These are phyloP conservation scores for Troglohyphantes excavatus DNA, from an alignment of 2,888 invertebrate genomes.

Conservation along the genomic window DNA sequence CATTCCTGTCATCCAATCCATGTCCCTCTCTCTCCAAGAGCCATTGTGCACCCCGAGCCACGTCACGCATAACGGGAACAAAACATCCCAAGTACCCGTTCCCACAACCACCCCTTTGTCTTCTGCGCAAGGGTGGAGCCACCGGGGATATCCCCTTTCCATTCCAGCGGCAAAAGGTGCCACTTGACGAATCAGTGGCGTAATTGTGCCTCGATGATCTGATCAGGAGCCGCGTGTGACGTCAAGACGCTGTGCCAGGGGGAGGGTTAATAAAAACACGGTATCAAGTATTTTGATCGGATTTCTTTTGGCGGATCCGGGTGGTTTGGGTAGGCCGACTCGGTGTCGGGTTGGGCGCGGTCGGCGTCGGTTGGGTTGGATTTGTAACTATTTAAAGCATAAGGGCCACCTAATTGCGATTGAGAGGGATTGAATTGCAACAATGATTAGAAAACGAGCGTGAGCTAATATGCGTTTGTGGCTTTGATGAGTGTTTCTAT, in stretches of 20 bases:
- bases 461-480: too few species aligned
- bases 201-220: slow-evolving; percentile 17
- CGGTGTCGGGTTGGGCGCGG: slow-evolving; percentile 7
- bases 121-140: slow-evolving; percentile 5
- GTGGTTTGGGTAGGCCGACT: slow-evolving; percentile 11
- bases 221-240: slow-evolving; percentile 34
- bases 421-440: background rate
- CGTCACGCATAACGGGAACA: background rate
- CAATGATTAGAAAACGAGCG: background rate
- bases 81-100: slow-evolving; percentile 17
- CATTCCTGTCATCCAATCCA: slow-evolving; percentile 23
- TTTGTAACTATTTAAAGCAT: slow-evolving; percentile 13
- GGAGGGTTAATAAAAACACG: slow-evolving; percentile 54
- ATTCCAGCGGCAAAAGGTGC: slow-evolving; percentile 36
- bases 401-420: too few species aligned
- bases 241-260: slow-evolving; percentile 29
- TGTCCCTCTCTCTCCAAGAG: slow-evolving; percentile 13
- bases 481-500: too few species aligned
- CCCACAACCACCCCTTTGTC: slow-evolving; percentile 33
- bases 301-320: slow-evolving; percentile 55
- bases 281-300: slow-evolving; percentile 62
- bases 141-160: slow-evolving; percentile 1
- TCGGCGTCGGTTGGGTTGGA: background rate
- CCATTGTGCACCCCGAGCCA: slow-evolving; percentile 4
- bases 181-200: slow-evolving; percentile 50